Conservation (phyloP, 2,797 vertebrate species). For the Ctenopoma kingsleyae region DNA sequence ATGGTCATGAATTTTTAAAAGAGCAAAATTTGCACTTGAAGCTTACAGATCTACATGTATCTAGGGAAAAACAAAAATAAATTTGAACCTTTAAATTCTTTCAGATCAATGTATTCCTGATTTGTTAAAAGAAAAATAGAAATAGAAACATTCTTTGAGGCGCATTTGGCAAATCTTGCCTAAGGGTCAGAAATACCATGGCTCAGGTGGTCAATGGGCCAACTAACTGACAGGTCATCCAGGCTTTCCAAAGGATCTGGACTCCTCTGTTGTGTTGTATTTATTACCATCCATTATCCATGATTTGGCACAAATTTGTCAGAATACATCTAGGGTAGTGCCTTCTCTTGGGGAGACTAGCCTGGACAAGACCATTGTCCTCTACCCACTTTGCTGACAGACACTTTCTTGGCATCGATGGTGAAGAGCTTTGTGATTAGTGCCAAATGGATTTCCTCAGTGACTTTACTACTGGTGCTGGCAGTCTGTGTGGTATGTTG, state of each 20-base stretch:
- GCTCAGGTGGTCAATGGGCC: slow-evolving; percentile 52
- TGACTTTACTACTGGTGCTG: slow-evolving; percentile 69
- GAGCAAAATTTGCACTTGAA: slow-evolving; percentile 9
- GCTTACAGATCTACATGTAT: not conserved
- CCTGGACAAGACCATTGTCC: slow-evolving; percentile 58
- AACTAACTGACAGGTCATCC: slow-evolving; percentile 29
- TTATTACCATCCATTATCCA: slow-evolving; percentile 39
- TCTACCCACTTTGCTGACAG: slow-evolving; percentile 54
- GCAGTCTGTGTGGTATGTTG: slow-evolving; percentile 62
- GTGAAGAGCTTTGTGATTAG: slow-evolving; percentile 68
- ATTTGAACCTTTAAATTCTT: not conserved
- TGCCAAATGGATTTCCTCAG: slow-evolving; percentile 77
- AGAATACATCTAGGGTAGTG: slow-evolving; percentile 33
- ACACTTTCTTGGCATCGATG: slow-evolving; percentile 69
- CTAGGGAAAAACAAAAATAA: not conserved
- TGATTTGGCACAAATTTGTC: slow-evolving; percentile 58
- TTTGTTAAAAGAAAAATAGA: slow-evolving; percentile 1
- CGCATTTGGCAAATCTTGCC: slow-evolving; percentile 32
- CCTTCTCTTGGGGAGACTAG: slow-evolving; percentile 34
- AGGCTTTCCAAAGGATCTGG: slow-evolving; percentile 9
- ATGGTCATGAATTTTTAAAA: not conserved
- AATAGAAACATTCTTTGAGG: slow-evolving; percentile 21
- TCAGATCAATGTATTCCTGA: not conserved
- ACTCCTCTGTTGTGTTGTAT: slow-evolving; percentile 40
- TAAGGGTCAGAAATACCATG: slow-evolving; percentile 2